Evolutionary conservation across 1,140 invertebrate species (phyloP).

Genomic region (Copidosoma floridanum): DNA sequence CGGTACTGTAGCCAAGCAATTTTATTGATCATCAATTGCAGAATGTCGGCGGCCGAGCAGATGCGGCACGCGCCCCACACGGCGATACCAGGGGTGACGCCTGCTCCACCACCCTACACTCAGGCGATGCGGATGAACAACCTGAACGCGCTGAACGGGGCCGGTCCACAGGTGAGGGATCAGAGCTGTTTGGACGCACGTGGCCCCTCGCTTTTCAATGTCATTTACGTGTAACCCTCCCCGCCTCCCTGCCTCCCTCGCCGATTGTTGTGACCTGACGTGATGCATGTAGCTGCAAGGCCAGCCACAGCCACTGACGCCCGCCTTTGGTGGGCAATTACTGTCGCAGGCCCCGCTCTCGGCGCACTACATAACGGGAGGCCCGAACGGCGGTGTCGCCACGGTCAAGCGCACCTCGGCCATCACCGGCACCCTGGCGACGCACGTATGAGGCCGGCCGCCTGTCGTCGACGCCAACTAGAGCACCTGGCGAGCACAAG

Average conservation of each 20-base stretch:
- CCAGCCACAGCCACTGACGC: background rate
- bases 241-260: background rate
- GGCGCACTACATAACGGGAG: conserved; percentile 56
- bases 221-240: background rate
- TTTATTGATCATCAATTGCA: no score
- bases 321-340: background rate
- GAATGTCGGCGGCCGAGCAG: conserved; percentile 57
- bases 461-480: conserved; percentile 47
- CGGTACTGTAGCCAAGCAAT: no score
- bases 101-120: conserved; percentile 73
- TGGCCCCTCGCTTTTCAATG: background rate
- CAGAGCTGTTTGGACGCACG: background rate
- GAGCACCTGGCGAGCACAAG: no score
- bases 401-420: conserved; percentile 54
- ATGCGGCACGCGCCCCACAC: conserved; percentile 63
- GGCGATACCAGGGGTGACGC: conserved; percentile 74
- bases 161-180: conserved; percentile 56
- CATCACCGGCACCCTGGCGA: conserved; percentile 60
- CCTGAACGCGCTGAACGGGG: conserved; percentile 56
- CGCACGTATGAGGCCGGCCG: conserved; percentile 60
- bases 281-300: background rate
- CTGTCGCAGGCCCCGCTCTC: conserved; percentile 47
- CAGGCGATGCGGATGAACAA: conserved; percentile 56
- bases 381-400: conserved; percentile 56
- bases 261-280: background rate